These are phyloP conservation scores for Sisor rabdophorus DNA, from an alignment of 2,113 vertebrate genomes.

Conservation along the genomic window DNA sequence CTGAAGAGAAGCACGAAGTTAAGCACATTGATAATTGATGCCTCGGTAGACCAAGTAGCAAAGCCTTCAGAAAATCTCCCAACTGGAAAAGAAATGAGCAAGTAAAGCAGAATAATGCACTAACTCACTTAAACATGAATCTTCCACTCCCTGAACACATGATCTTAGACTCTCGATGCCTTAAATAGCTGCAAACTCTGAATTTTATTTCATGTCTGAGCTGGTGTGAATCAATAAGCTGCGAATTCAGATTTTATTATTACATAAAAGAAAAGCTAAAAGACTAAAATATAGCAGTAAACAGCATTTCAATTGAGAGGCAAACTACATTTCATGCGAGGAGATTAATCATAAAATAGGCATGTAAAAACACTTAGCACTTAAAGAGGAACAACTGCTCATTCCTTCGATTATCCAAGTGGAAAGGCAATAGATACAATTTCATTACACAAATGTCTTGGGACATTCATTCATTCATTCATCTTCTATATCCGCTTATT, in stretches of 20 bases:
- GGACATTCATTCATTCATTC: too few relatives aligned
- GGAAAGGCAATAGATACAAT: not conserved
- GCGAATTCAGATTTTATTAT: conserved; percentile 1
- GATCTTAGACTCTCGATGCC: not conserved
- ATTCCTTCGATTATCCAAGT: not conserved
- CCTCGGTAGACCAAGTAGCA: conserved; percentile 28
- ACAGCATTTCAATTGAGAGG: too few relatives aligned
- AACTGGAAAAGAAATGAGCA: conserved; percentile 17
- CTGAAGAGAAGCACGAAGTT: conserved; percentile 23
- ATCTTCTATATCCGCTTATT: too few relatives aligned
- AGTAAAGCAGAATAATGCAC: not conserved
- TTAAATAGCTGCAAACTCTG: conserved; percentile 23
- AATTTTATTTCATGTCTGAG: conserved; percentile 20
- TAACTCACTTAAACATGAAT: conserved; percentile 19
- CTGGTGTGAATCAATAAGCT: conserved; percentile 4
- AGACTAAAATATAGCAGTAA: not conserved
- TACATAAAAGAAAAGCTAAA: not conserved
- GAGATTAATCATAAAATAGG: not conserved
- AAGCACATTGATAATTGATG: conserved; percentile 30
- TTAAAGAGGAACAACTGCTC: not conserved
- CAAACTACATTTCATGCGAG: not conserved
- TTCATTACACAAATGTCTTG: not conserved
- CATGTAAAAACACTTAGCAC: not conserved
- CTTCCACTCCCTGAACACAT: conserved; percentile 7
- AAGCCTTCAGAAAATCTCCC: conserved; percentile 20